A percentile compares a stretch with the other conserved stretches of the same genome.
Evolutionary conservation across 2,888 invertebrate genomes (phyloP).

Genomic region (Mesopsocus fuscifrons): DNA sequence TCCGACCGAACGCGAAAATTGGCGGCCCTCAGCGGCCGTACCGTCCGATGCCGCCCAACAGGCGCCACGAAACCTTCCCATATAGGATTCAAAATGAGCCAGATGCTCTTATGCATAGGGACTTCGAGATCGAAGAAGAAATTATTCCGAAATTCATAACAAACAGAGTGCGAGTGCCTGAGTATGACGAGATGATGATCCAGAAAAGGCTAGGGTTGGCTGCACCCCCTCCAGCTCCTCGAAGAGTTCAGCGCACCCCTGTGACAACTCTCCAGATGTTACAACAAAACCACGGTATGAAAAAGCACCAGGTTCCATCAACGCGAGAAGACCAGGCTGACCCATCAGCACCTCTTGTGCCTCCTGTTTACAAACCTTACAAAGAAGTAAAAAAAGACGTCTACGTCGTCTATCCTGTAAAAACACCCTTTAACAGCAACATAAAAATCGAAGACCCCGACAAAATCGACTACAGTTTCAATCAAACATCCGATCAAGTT

Average conservation of each 20-base stretch:
- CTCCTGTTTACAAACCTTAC: constrained; percentile 11
- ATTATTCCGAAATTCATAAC: constrained; percentile 7
- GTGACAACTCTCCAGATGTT: constrained; percentile 51
- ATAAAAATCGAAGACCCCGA: constrained; percentile 22
- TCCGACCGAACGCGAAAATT: constrained; percentile 43
- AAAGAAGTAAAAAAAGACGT: constrained; percentile 25
- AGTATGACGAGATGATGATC: neutral
- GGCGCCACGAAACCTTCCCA: constrained; percentile 15
- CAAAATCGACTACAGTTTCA: constrained; percentile 27
- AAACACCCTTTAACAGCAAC: constrained; percentile 20
- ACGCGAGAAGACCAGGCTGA: constrained; percentile 17
- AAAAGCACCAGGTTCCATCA: constrained; percentile 12
- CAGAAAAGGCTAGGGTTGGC: constrained; percentile 1
- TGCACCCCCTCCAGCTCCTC: neutral
- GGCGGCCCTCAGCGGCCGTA: constrained; percentile 25
- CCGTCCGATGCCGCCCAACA: constrained; percentile 11
- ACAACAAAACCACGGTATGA: constrained; percentile 26
- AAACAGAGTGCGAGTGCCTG: neutral
- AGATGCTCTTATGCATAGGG: constrained; percentile 7
- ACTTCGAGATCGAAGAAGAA: constrained; percentile 7
- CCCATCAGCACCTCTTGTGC: constrained; percentile 8
- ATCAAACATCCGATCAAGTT: constrained; percentile 19
- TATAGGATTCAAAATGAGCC: constrained; percentile 15
- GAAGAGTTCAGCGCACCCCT: constrained; percentile 8
- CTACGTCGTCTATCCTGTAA: constrained; percentile 40